A percentile compares a stretch with the other conserved stretches of the same genome.
Evolutionary conservation across 1,140 invertebrate species (phyloP).

Genomic region (Drosophila mayri): DNA sequence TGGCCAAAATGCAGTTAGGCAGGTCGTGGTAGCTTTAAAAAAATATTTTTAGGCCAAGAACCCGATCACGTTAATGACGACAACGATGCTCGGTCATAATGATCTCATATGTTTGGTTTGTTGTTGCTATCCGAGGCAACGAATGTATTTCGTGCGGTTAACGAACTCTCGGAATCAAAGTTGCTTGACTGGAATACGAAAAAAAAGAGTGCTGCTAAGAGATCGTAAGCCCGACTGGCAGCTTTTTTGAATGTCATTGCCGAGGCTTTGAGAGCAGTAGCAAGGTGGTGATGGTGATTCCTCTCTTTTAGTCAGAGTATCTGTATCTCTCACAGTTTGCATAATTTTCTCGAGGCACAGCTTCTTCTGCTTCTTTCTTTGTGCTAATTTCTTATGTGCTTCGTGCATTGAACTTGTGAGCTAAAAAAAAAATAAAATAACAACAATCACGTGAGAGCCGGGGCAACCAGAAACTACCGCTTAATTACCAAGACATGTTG

Average conservation of each 20-base stretch:
- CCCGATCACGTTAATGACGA: constrained; percentile 48
- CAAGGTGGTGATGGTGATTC: neutral
- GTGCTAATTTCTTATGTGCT: constrained; percentile 78
- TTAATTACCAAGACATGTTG: constrained; percentile 77
- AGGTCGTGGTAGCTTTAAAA: constrained; percentile 58
- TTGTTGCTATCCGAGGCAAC: constrained; percentile 23
- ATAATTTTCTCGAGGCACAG: constrained; percentile 55
- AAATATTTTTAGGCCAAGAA: constrained; percentile 76
- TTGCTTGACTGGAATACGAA: constrained; percentile 81
- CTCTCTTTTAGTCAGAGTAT: constrained; percentile 7
- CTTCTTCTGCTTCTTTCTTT: constrained; percentile 44
- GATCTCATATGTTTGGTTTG: constrained; percentile 41
- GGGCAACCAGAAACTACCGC: constrained; percentile 40
- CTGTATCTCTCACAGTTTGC: constrained; percentile 27
- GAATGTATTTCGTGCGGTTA: constrained; percentile 69
- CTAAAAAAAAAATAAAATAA: constrained; percentile 46
- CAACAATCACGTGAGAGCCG: constrained; percentile 57
- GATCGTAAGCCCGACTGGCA: constrained; percentile 64
- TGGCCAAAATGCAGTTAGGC: constrained; percentile 76
- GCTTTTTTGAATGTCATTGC: constrained; percentile 82
- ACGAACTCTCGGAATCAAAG: constrained; percentile 76
- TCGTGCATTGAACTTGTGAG: constrained; percentile 74
- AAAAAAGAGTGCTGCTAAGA: constrained; percentile 35
- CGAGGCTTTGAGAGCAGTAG: constrained; percentile 28
- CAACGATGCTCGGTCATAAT: constrained; percentile 38